Evolutionary conservation across 2,888 invertebrate species (phyloP), one percentile per base, ranked within the genome.

Genomic region (Himalopsyche tibetana): DNA sequence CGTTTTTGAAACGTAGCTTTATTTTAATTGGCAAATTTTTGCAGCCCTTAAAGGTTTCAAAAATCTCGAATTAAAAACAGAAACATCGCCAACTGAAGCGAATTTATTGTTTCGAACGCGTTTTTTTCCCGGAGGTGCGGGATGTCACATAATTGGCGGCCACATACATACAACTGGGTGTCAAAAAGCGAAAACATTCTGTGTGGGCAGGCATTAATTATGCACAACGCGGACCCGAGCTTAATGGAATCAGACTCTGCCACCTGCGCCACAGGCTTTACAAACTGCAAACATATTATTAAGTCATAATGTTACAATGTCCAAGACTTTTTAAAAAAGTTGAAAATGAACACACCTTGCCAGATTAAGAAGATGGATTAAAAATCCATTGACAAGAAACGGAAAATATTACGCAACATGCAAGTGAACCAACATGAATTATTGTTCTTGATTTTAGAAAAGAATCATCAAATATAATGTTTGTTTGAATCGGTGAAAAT

Each of bases 211-310:
- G 8, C 63, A 63, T 63, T 63, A 63, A 63, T 63, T 63, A 63
- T 63, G 63, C 63, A 19, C 63, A 28, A 63, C 63, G 63, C 28
- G 63, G 63, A 63, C 63, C 63, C 63, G 63, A 63, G 63, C 63
- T 63, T 63, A 63, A 63, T 63, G 28, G 63, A 63, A 63, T 63
- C 63, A 63, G 63, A 5, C 63, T 63, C 19, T 28, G 19, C 63
- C 63, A 63, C 63, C 63, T 63, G 63, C 19, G 19, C 28, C 28
- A 8, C 63, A 63, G 63, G 63, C 28, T 5, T 63, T 63, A 2
- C 15, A 63, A 63, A 63, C 63, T 63, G 28, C n/a, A 63, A 63
- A 63, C n/a, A 11, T 9, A 8, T 63, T 63, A 15, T 63, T 63
- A 15, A 3, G 2, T 51, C 15, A 51, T 15, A 51, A 15, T 15